Conservation (phyloP, 1,140 invertebrate species). For the Pissodes strobi region DNA sequence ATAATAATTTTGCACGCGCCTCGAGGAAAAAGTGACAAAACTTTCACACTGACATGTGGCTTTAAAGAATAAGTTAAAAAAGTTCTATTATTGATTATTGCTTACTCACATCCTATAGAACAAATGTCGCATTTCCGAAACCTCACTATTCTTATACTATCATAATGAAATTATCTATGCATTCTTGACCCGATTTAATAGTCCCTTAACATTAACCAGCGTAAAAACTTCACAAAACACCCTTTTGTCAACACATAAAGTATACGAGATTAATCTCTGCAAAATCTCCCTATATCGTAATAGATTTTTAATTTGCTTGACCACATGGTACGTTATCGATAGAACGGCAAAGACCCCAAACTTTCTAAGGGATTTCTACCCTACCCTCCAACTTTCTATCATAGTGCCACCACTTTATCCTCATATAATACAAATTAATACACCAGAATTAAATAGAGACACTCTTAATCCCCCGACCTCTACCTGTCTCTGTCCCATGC, state of each 20-base stretch:
- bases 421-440: slow-evolving; percentile 53
- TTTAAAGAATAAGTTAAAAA: too few species aligned
- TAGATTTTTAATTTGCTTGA: slow-evolving; percentile 51
- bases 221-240: slow-evolving; percentile 35
- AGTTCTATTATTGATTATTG: too few species aligned
- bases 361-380: slow-evolving; percentile 15
- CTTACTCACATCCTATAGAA: too few species aligned
- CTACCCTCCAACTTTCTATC: slow-evolving; percentile 42
- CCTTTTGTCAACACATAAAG: slow-evolving; percentile 18
- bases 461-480: slow-evolving; percentile 43
- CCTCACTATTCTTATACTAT: neutral
- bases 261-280: slow-evolving; percentile 23
- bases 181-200: slow-evolving; percentile 17
- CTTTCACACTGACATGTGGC: too few species aligned
- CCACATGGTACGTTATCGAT: slow-evolving; percentile 44
- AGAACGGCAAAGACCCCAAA: slow-evolving; percentile 32
- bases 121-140: too few species aligned
- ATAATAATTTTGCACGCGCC: too few species aligned
- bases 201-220: slow-evolving; percentile 15
- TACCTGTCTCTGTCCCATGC: neutral
- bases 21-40: too few species aligned
- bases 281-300: slow-evolving; percentile 38
- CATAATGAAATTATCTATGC: slow-evolving; percentile 16
- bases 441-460: slow-evolving; percentile 50
- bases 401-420: slow-evolving; percentile 51